Evolutionary conservation across 2,888 invertebrate genomes (phyloP), one percentile per base, ranked within the genome.

Genomic region (Lasioglossum pauxillum): DNA sequence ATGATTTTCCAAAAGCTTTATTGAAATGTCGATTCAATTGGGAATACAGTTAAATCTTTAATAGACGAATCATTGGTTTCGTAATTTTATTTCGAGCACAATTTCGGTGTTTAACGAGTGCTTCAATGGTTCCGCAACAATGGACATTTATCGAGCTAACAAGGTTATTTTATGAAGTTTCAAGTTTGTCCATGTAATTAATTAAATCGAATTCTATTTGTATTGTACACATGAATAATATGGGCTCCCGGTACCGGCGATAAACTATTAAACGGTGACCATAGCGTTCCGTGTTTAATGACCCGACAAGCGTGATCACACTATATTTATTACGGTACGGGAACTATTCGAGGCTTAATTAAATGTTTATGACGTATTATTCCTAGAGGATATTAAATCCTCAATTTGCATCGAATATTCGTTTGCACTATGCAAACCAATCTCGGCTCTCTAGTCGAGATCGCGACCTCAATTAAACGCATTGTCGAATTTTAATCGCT

Each of bases 211-310:
- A 76, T 80, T 79, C 79, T 81, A 82, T 83, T 79, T 78, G 60
- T 31, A 83, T 71, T 27, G 82, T 79, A 69, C 53, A 35, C 27
- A 67, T 60, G 82, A 80, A 86, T 86, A 80, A 78, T 64, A 35
- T 53, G 16, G 19, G 53, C 44, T 74, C 71, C 69, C n/a, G 44
- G 49, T 73, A 75, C 71, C 69, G 69, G 72, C 80, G 76, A 83
- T 88, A 90, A 89, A 89, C 89, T 89, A 88, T 88, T 90, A 86
- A 86, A 88, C 83, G 75, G 72, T 82, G 82, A 88, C 88, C 88
- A 81, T 90, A 90, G 89, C 88, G 86, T 85, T 86, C 77, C 83
- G 53, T 64, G 85, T 83, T 91, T 89, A 90, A 90, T 84, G 87
- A 90, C 76, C 79, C 87, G 79, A 53, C 85, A 71, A 90, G 82